Evolutionary conservation across 2,113 vertebrate species (phyloP).

Genomic region (Ivindomyrus marchei): DNA sequence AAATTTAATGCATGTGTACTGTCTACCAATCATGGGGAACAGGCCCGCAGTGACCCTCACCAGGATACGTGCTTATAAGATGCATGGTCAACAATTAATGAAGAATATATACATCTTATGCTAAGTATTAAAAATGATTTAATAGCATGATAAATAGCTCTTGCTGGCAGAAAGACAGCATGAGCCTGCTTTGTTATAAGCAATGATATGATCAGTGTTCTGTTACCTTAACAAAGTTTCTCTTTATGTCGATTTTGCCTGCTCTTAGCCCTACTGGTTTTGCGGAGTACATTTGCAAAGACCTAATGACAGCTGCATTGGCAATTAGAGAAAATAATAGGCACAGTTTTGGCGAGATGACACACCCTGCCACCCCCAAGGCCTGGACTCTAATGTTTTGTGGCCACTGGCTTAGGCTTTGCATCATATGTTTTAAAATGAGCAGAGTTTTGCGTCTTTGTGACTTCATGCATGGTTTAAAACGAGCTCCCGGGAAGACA

Average conservation of each 20-base stretch:
- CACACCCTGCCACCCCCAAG: background rate
- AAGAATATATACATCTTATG: background rate
- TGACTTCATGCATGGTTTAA: slow-evolving; percentile 12
- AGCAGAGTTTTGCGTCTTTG: background rate
- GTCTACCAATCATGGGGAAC: background rate
- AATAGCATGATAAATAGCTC: background rate
- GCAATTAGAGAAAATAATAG: background rate
- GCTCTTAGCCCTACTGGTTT: background rate
- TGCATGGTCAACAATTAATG: background rate
- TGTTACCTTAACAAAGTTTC: background rate
- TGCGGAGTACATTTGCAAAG: background rate
- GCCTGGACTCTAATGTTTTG: background rate
- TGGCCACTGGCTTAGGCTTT: background rate
- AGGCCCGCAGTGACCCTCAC: background rate
- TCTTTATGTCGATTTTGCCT: background rate
- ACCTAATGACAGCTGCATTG: background rate
- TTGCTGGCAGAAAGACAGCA: background rate
- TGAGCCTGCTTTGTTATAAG: background rate
- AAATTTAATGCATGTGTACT: background rate
- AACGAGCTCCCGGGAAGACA: background rate
- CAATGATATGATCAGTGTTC: background rate
- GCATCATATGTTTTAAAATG: background rate
- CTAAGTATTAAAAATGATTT: background rate
- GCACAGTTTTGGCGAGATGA: background rate
- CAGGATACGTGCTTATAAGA: background rate